Evolutionary conservation across 2,797 vertebrate species (phyloP).

Genomic region (Melanotaenia nigrans): DNA sequence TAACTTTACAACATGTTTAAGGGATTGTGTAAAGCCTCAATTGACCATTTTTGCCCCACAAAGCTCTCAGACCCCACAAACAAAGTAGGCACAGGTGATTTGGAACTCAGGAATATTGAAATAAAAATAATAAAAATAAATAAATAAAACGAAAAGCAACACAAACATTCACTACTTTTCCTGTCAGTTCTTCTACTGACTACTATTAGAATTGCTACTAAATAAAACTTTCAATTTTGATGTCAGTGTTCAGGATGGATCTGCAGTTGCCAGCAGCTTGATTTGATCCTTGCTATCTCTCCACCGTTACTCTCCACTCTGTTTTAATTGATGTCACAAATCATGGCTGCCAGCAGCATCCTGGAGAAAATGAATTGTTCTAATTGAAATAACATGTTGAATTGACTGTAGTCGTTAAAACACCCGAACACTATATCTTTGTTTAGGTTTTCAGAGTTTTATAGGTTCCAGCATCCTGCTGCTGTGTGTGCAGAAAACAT

Average conservation of each 20-base stretch:
- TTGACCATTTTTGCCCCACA: background rate
- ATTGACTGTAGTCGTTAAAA: constrained; percentile 66
- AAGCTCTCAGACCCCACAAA: background rate
- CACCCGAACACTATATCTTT: constrained; percentile 59
- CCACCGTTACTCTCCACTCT: constrained; percentile 12
- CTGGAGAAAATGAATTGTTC: constrained; percentile 60
- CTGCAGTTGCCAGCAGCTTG: background rate
- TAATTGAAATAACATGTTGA: constrained; percentile 72
- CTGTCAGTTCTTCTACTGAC: background rate
- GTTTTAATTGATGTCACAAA: constrained; percentile 45
- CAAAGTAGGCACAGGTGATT: background rate
- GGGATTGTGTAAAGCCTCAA: background rate
- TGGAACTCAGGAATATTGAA: background rate
- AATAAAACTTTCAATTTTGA: background rate
- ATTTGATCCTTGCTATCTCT: constrained; percentile 25
- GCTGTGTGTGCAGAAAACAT: constrained; percentile 62
- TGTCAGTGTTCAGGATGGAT: background rate
- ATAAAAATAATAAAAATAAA: background rate
- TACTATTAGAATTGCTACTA: background rate
- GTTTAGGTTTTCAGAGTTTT: constrained; percentile 68
- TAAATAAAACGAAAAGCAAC: background rate
- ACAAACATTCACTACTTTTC: background rate
- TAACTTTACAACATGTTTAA: background rate
- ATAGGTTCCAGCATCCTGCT: constrained; percentile 63
- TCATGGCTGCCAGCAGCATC: constrained; percentile 41